These are phyloP conservation scores for Proisotoma minuta DNA, from an alignment of 2,888 invertebrate genomes.

Conservation along the genomic window DNA sequence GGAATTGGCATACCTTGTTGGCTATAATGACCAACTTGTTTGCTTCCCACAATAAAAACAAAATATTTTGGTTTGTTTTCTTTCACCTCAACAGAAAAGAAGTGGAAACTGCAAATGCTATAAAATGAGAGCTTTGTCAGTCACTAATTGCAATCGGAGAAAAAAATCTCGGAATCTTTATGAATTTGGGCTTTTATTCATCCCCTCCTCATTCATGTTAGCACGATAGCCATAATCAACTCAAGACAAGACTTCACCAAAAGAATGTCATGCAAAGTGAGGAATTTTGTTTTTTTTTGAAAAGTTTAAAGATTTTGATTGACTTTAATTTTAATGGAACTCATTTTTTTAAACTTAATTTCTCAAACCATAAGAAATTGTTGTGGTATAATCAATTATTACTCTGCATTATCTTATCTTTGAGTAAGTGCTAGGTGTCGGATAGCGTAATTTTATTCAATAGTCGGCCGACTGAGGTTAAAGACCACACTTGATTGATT, in stretches of 20 bases:
- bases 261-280: slow-evolving; percentile 1
- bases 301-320: too few relatives aligned
- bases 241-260: neutral
- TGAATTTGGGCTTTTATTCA: neutral
- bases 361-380: too few relatives aligned
- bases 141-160: slow-evolving; percentile 1
- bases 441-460: too few relatives aligned
- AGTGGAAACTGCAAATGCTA: neutral
- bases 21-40: neutral
- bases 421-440: too few relatives aligned
- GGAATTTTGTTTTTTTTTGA: slow-evolving; percentile 1
- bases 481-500: too few relatives aligned
- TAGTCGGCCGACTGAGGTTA: too few relatives aligned
- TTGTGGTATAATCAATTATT: too few relatives aligned
- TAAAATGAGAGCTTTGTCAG: slow-evolving; percentile 7
- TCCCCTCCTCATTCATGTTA: slow-evolving; percentile 2
- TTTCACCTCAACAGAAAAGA: neutral
- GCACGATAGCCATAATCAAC: slow-evolving; percentile 11
- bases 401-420: too few relatives aligned
- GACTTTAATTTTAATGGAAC: too few relatives aligned
- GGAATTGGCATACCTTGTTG: neutral
- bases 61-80: neutral
- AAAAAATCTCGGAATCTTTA: neutral
- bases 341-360: too few relatives aligned
- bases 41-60: neutral